phyloP scores from a whole-genome alignment of 2,797 vertebrate species.

The Myotis vivesi region DNA sequence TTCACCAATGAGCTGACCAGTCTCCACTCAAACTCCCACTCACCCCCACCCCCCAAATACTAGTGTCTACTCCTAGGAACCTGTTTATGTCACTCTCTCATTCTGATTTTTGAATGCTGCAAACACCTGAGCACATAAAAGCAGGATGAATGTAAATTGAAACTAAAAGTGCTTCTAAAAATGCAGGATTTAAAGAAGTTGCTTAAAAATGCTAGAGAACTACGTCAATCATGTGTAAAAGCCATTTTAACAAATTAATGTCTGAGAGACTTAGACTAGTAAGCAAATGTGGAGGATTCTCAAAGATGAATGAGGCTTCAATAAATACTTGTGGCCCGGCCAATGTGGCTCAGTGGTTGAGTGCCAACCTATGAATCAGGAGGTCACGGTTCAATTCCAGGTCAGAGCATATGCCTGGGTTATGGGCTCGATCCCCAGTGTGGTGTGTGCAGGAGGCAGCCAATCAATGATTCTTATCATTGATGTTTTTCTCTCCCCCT shows the following conservation, averaged over 20 bases:
- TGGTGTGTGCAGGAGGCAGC: too few species aligned
- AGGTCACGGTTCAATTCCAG: too few species aligned
- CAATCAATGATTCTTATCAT: too few species aligned
- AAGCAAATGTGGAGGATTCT: constrained; percentile 14
- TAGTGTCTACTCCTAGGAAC: not conserved
- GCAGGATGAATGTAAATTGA: not conserved
- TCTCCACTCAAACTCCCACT: not conserved
- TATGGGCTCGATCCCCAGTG: too few species aligned
- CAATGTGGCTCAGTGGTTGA: too few species aligned
- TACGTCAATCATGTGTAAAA: not conserved
- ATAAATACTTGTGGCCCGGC: not conserved
- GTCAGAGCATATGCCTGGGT: too few species aligned
- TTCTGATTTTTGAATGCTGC: not conserved
- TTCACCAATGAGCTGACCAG: not conserved
- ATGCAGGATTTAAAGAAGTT: not conserved
- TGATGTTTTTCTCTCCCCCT: too few species aligned
- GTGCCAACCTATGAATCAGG: too few species aligned
- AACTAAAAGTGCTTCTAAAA: not conserved
- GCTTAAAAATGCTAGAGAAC: constrained; percentile 12
- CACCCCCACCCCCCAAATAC: not conserved
- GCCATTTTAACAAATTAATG: constrained; percentile 25
- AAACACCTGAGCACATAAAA: constrained; percentile 15
- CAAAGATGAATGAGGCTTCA: not conserved
- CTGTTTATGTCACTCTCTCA: not conserved
- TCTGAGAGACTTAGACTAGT: not conserved